Conservation (phyloP, 2,113 vertebrate genomes). For the Acrocephalus kingi region DNA sequence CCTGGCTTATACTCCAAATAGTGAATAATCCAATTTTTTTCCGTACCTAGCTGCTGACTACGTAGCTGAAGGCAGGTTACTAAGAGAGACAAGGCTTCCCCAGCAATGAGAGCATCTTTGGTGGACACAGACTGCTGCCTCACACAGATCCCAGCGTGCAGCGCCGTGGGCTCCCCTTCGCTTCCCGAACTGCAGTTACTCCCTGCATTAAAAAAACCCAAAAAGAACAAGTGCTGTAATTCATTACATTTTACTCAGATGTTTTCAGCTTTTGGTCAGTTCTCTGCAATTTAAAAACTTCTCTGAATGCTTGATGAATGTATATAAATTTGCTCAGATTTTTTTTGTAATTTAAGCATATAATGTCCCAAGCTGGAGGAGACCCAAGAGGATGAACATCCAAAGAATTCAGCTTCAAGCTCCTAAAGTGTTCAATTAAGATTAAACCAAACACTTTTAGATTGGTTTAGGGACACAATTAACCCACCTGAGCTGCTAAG, state of each 20-base stretch:
- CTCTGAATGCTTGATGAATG: background rate
- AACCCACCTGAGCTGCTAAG: conserved; percentile 94
- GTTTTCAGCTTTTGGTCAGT: background rate
- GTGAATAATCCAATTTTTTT: background rate
- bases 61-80: conserved; percentile 97
- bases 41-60: conserved; percentile 91
- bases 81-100: conserved; percentile 93
- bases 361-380: background rate
- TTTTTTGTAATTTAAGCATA: background rate
- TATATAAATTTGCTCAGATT: background rate
- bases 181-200: conserved; percentile 98
- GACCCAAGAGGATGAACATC: background rate
- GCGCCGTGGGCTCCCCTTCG: conserved; percentile 87
- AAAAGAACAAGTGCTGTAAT: background rate
- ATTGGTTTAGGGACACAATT: background rate
- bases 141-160: conserved; percentile 96
- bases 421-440: background rate
- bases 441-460: background rate
- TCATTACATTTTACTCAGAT: background rate
- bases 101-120: conserved; percentile 95
- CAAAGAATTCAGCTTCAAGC: background rate
- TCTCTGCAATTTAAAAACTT: background rate
- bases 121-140: conserved; percentile 91
- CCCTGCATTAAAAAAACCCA: conserved; percentile 72
- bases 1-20: background rate